Conservation (phyloP, 2,888 invertebrate species). For the Alviniconcha strummeri region DNA sequence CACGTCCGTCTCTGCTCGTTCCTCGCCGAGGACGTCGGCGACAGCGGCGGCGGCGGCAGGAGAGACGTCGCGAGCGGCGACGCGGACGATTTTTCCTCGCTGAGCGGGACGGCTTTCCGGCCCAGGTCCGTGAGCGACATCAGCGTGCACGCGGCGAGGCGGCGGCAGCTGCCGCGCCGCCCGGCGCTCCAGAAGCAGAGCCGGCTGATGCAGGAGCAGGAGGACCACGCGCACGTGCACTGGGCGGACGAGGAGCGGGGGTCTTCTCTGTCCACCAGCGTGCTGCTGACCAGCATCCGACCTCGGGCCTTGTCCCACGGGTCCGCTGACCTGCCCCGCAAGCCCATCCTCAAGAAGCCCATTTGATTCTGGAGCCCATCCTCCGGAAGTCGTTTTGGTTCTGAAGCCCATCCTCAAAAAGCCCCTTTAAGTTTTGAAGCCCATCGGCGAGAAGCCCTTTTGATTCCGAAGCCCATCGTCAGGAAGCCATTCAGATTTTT, state of each 20-base stretch:
- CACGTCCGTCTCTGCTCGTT: neutral
- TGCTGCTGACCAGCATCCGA: constrained; percentile 31
- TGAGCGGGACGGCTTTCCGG: neutral
- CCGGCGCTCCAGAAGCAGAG: neutral
- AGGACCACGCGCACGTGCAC: constrained; percentile 39
- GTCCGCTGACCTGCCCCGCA: constrained; percentile 35
- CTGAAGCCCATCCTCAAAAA: too few relatives aligned
- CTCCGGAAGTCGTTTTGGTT: too few relatives aligned
- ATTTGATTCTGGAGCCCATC: constrained; percentile 5
- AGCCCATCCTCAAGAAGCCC: constrained; percentile 40
- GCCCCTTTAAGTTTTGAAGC: too few relatives aligned
- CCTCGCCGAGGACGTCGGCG: neutral
- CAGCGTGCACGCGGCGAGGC: constrained; percentile 20
- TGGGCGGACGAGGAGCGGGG: constrained; percentile 44
- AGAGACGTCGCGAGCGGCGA: neutral
- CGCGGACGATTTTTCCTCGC: neutral
- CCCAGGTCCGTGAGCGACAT: constrained; percentile 21
- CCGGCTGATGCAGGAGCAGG: constrained; percentile 25
- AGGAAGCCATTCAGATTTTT: too few relatives aligned
- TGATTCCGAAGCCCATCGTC: too few relatives aligned
- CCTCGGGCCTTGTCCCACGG: constrained; percentile 41
- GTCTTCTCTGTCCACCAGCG: constrained; percentile 37
- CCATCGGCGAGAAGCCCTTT: too few relatives aligned
- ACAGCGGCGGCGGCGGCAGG: neutral
- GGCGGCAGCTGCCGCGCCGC: constrained; percentile 3